Evolutionary conservation across 2,888 invertebrate species (phyloP), one percentile per base, ranked within the genome.

Genomic region (Campoplex nolae): DNA sequence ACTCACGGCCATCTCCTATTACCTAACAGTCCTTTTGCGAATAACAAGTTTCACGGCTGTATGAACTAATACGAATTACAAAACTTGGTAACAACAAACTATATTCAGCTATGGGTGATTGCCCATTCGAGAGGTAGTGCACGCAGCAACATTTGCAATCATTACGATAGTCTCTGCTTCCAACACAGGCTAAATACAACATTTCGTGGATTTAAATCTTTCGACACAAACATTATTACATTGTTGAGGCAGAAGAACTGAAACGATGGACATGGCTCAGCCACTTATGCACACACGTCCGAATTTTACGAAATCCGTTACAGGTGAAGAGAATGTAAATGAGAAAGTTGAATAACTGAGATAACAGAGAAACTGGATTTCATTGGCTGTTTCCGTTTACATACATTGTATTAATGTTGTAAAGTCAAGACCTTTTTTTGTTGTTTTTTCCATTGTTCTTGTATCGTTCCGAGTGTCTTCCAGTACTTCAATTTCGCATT

Each of bases 1-100:
- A 32, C 56, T 70, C 75, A 58, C 65, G 23, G 32, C 23, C 32
- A 42, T 71, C 62, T 45, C 35, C 58, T 32, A 79, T 51, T 80
- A 73, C 9, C 62, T 23, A 58, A 62, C 58, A 38, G 48, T n/a
- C 58, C 56, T 71, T 58, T 73, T 32, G 38, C 70, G 51, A 58
- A 71, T 38, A 62, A 71, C 77, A 67, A 38, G 51, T 23, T 67
- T 32, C 45, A 42, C 42, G 48, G 35, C 35, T n/a, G 45, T 56
- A 62, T 62, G 48, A 80, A 62, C 71, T 62, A 23, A 62, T 45
- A 38, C 74, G 67, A 62, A 71, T 23, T 35, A 62, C n/a, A 35
- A 62, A 73, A 80, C 35, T 73, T 23, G 16, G 23, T 62, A 71
- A 62, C 13, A 38, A 62, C 58, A 35, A 48, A 48, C 78, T 42